Evolutionary conservation across 2,113 vertebrate genomes (phyloP).

Genomic region (Callorhinus ursinus): DNA sequence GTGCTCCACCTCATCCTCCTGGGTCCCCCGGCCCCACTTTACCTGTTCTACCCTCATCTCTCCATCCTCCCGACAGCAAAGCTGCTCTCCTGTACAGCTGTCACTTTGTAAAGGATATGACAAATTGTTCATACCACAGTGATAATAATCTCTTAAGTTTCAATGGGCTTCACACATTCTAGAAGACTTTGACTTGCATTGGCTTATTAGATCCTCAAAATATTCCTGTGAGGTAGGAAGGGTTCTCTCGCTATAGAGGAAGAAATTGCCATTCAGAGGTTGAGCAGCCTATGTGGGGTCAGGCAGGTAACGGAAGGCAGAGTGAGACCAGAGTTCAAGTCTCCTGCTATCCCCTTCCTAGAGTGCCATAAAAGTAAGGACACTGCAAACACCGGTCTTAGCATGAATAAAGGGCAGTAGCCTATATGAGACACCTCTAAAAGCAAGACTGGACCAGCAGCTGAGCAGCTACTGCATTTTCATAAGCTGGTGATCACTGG

Average conservation of each 20-base stretch:
- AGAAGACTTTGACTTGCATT: conserved; percentile 3
- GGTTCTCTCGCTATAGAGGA: not conserved
- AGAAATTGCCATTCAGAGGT: not conserved
- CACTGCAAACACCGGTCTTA: not conserved
- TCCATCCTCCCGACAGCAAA: not conserved
- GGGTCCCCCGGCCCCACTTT: not conserved
- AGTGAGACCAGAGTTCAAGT: not conserved
- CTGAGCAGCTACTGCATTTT: not conserved
- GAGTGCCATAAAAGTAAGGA: not conserved
- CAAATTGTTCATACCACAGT: conserved; percentile 35
- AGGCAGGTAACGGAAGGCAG: not conserved
- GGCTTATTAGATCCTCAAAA: conserved; percentile 59
- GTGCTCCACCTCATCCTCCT: not conserved
- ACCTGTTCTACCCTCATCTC: not conserved
- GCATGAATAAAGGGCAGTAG: not conserved
- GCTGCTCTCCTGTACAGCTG: not conserved
- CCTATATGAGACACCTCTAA: not conserved
- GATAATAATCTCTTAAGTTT: conserved; percentile 51
- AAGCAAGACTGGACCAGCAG: not conserved
- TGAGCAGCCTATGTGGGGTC: not conserved
- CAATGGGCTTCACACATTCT: conserved; percentile 17
- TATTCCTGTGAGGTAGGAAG: not conserved
- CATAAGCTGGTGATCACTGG: not conserved
- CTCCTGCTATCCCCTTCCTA: not conserved
- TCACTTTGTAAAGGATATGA: conserved; percentile 53